Conservation (phyloP, 64 coral and sea anemone genomes). For the Actinia equina region DNA sequence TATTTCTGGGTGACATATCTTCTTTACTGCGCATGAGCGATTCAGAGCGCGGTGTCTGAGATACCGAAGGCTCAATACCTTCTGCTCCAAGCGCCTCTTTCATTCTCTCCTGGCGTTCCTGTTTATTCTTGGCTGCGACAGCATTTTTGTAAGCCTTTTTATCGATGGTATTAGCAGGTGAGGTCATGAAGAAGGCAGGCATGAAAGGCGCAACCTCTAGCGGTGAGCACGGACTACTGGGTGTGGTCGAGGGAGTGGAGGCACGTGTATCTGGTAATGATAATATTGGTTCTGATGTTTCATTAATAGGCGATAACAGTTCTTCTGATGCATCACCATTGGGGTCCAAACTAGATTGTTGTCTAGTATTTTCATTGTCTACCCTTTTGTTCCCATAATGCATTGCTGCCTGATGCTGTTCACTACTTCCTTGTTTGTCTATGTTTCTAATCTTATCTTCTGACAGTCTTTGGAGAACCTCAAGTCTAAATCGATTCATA, state of each 20-base stretch:
- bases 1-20: slow-evolving; percentile 43
- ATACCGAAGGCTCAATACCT: background rate
- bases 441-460: slow-evolving; percentile 51
- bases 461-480: slow-evolving; percentile 68
- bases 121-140: background rate
- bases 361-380: background rate
- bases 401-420: slow-evolving; percentile 15
- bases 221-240: slow-evolving; percentile 82
- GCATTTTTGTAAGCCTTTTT: slow-evolving; percentile 36
- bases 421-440: slow-evolving; percentile 67
- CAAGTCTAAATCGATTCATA: slow-evolving; percentile 84
- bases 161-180: slow-evolving; percentile 74
- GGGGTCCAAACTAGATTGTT: background rate
- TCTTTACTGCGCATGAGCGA: background rate
- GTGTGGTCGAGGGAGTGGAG: slow-evolving; percentile 65
- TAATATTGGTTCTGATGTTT: slow-evolving; percentile 55
- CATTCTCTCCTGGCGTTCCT: background rate
- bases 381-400: background rate
- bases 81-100: background rate
- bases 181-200: slow-evolving; percentile 75
- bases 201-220: slow-evolving; percentile 86
- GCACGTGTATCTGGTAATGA: slow-evolving; percentile 54
- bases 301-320: slow-evolving; percentile 77
- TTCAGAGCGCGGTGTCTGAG: background rate
- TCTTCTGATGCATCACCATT: slow-evolving; percentile 46